phyloP scores from a whole-genome alignment of 2,113 vertebrate species.

The Tragelaphus scriptus region DNA sequence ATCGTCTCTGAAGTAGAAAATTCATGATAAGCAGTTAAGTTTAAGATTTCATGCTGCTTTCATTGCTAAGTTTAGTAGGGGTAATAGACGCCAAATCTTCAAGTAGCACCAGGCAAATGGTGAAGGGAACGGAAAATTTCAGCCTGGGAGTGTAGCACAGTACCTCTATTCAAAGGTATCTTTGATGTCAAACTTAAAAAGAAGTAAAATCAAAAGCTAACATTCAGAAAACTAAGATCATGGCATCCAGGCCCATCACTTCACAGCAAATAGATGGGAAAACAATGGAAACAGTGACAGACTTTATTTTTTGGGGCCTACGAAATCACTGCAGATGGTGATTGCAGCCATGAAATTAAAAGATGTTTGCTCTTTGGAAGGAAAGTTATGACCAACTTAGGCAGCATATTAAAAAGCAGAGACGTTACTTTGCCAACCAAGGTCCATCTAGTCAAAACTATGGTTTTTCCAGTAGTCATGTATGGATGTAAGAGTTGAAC shows the following conservation, averaged over 20 bases:
- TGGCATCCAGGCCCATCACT: neutral
- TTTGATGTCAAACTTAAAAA: neutral
- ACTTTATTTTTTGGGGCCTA: neutral
- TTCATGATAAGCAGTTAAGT: neutral
- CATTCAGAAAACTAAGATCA: neutral
- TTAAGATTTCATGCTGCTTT: neutral
- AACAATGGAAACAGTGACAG: neutral
- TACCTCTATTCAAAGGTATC: neutral
- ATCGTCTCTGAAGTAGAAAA: neutral
- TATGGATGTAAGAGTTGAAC: neutral
- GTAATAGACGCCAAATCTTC: slow-evolving; percentile 2
- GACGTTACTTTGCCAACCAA: neutral
- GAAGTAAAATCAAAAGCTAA: neutral
- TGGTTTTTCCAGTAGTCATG: neutral
- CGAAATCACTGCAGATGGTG: neutral
- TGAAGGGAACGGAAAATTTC: neutral
- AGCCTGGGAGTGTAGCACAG: neutral
- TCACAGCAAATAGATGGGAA: neutral
- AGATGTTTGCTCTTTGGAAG: neutral
- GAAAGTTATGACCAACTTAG: neutral
- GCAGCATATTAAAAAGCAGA: neutral
- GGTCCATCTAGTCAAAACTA: neutral
- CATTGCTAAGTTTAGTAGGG: neutral
- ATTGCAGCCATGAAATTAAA: neutral
- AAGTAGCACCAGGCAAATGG: neutral